Evolutionary conservation across 2,888 invertebrate species (phyloP).

Genomic region (Lochmaea capreae): DNA sequence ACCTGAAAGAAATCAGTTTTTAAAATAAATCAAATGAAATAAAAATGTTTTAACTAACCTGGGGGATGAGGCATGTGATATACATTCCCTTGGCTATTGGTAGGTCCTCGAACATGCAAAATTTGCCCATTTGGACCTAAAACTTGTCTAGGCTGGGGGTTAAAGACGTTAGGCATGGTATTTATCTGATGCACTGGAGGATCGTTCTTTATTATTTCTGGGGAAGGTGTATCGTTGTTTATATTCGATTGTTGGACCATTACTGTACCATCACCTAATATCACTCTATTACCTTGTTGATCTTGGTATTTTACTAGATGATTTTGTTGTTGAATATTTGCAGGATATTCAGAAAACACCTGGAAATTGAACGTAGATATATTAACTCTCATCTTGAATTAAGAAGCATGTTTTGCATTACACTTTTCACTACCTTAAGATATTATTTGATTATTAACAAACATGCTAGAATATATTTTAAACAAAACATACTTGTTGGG

Average conservation of each 20-base stretch:
- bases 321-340: slow-evolving; percentile 20
- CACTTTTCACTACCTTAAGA: too few species aligned
- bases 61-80: slow-evolving; percentile 41
- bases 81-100: slow-evolving; percentile 55
- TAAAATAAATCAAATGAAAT: neutral
- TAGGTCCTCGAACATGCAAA: slow-evolving; percentile 69
- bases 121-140: slow-evolving; percentile 72
- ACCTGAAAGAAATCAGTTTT: slow-evolving; percentile 29
- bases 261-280: slow-evolving; percentile 56
- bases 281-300: slow-evolving; percentile 56
- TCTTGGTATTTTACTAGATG: slow-evolving; percentile 61
- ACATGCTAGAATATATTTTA: neutral
- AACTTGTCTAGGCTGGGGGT: slow-evolving; percentile 62
- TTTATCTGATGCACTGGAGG: slow-evolving; percentile 23
- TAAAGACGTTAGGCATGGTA: slow-evolving; percentile 33
- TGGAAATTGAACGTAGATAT: neutral
- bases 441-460: too few species aligned
- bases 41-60: neutral
- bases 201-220: slow-evolving; percentile 30
- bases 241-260: slow-evolving; percentile 60
- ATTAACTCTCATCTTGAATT: neutral
- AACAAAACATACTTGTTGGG: slow-evolving; percentile 58
- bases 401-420: too few species aligned
- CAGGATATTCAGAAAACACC: slow-evolving; percentile 17
- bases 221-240: slow-evolving; percentile 45